phyloP scores from a whole-genome alignment of 37 sponge, comb jelly and placozoan species.

The Beroe ovata region DNA sequence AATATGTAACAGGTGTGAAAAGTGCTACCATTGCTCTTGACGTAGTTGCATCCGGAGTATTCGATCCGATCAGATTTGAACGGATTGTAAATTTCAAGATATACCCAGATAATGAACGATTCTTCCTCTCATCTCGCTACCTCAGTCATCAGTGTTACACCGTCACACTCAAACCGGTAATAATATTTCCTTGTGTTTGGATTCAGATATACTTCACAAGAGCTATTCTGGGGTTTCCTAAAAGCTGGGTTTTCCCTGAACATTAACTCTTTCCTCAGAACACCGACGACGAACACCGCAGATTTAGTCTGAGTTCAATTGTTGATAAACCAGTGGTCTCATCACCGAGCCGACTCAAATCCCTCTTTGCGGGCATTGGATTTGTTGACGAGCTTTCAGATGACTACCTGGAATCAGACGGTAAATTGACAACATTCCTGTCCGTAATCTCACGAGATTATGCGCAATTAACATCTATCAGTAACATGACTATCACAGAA shows the following conservation, averaged over 20 bases:
- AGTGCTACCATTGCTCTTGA: not conserved
- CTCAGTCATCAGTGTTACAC: conserved; percentile 26
- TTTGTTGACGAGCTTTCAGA: conserved; percentile 20
- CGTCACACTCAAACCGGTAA: conserved; percentile 56
- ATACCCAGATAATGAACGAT: conserved; percentile 35
- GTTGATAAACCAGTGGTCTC: conserved; percentile 14
- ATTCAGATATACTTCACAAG: too few species aligned
- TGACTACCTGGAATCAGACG: not conserved
- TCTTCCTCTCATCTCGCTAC: conserved; percentile 37
- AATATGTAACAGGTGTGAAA: too few species aligned
- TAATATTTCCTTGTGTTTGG: too few species aligned
- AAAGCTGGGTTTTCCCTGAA: too few species aligned
- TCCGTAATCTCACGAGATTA: too few species aligned
- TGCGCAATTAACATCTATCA: too few species aligned
- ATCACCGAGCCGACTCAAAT: conserved; percentile 35
- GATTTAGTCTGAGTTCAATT: not conserved
- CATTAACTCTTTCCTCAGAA: not conserved
- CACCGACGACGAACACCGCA: conserved; percentile 37
- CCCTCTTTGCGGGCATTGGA: conserved; percentile 40
- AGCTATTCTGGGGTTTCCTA: too few species aligned
- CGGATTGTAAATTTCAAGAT: conserved; percentile 27
- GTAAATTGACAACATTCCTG: too few species aligned
- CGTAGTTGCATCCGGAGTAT: conserved; percentile 58
- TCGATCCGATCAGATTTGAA: conserved; percentile 60
- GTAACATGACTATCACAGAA: too few species aligned